Evolutionary conservation across 2,888 invertebrate species (phyloP), one percentile per base, ranked within the genome.

Genomic region (Enoplolaimus lenunculus): DNA sequence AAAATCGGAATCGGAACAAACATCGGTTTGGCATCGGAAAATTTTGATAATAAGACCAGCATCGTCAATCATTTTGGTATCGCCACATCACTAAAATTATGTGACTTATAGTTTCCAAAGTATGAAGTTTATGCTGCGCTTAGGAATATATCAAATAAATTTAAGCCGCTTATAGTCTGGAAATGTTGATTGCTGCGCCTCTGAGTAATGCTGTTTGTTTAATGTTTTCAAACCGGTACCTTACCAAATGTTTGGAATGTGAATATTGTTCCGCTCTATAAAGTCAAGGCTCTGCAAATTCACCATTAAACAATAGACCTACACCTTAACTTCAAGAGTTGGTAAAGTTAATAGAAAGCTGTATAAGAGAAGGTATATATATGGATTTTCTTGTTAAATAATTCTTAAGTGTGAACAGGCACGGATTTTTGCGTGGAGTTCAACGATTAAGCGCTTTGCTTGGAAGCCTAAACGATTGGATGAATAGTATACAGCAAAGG

Each of bases 391-490:
- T 62, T 16, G 13, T 26, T 30, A 62, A 62, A 62, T 62, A 62
- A 62, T 7, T 62, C 31, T 33, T 62, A 33, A 62, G 64, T 62
- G 30, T 33, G 7, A 29, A 62, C 13, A 29, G 31, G 26, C 64
- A 62, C 26, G 64, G 64, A 16, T 62, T 62, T n/a, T 26, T 62
- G 26, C 64, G 30, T 16, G 31, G 64, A 13, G 30, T 29, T 33
- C 31, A 29, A 13, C 28, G 30, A 16, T 16, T 13, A 7, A 62
- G 30, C 28, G 30, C 28, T 29, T n/a, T 62, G 13, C 64, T 62
- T 62, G 64, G 31, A 26, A 62, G 64, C n/a, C 31, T 62, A n/a
- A 33, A 62, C 13, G 64, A 62, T 30, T 62, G 64, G 64, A 62
- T 62, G 64, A 33, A 62, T 7, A 62, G 7, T 26, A 62, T 62